A percentile compares a stretch with the other conserved stretches of the same genome.
phyloP scores from a whole-genome alignment of 2,888 invertebrate genomes.

The Campaea margaritaria region DNA sequence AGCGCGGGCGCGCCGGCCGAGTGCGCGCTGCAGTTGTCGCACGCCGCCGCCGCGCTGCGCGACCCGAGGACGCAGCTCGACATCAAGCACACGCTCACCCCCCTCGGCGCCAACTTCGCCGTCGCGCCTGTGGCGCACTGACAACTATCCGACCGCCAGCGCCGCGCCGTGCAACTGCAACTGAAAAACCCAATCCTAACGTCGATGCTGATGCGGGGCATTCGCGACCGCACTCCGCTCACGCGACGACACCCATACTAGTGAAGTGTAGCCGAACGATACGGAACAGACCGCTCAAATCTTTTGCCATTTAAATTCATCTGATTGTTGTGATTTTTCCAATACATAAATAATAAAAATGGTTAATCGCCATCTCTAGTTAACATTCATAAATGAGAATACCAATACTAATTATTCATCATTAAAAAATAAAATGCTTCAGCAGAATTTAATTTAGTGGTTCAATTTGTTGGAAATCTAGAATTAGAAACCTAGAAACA shows the following conservation, averaged over 20 bases:
- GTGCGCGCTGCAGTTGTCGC: conserved; percentile 94
- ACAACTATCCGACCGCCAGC: conserved; percentile 21
- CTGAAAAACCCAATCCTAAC: conserved; percentile 36
- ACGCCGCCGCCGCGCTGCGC: conserved; percentile 93
- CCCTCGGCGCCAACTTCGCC: conserved; percentile 53
- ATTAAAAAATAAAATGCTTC: too few relatives aligned
- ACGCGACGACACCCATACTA: background rate
- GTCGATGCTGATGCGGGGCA: conserved; percentile 29
- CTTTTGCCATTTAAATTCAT: background rate
- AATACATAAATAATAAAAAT: too few relatives aligned
- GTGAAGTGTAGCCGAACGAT: background rate
- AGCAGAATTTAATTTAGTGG: too few relatives aligned
- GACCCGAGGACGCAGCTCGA: conserved; percentile 87
- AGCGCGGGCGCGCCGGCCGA: conserved; percentile 93
- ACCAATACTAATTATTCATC: too few relatives aligned
- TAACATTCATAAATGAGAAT: too few relatives aligned
- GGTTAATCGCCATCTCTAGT: too few relatives aligned
- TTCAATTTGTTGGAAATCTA: too few relatives aligned
- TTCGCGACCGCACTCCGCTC: conserved; percentile 19
- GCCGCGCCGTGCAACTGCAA: too few relatives aligned
- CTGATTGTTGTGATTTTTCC: background rate
- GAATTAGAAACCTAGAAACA: too few relatives aligned
- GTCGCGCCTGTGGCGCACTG: conserved; percentile 47
- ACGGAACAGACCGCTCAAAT: conserved; percentile 8
- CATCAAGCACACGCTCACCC: conserved; percentile 74